A percentile compares a stretch with the other conserved stretches of the same genome.
phyloP scores from a whole-genome alignment of 1,140 invertebrate species.

The Papilio helenus region DNA sequence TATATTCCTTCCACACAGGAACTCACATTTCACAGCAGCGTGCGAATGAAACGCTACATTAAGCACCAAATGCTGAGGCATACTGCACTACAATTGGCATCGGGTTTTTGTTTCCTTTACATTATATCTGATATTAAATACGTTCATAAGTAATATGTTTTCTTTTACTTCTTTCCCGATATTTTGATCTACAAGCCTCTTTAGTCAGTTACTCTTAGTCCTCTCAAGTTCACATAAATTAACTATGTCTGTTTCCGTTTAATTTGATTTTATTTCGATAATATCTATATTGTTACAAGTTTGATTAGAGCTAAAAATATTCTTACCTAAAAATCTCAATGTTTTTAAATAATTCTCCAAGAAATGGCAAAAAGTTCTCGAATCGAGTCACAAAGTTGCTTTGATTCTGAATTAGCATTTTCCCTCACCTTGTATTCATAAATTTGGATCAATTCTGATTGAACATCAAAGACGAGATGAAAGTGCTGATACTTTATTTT shows the following conservation, averaged over 20 bases:
- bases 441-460: conserved; percentile 25
- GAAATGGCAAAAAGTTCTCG: conserved; percentile 12
- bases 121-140: not conserved
- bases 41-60: conserved; percentile 38
- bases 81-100: conserved; percentile 35
- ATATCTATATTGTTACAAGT: not conserved
- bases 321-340: not conserved
- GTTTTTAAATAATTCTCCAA: not conserved
- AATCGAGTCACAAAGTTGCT: not conserved
- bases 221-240: too few relatives aligned
- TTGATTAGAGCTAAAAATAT: not conserved
- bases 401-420: conserved; percentile 27
- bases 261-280: not conserved
- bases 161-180: not conserved
- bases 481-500: not conserved
- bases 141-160: not conserved
- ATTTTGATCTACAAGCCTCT: not conserved
- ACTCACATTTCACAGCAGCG: conserved; percentile 36
- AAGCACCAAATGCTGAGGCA: conserved; percentile 32
- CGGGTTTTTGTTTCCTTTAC: not conserved
- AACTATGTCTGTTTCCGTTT: not conserved
- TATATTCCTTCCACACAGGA: conserved; percentile 34
- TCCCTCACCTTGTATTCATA: conserved; percentile 23
- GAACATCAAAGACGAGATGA: conserved; percentile 14
- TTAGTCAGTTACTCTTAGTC: too few relatives aligned